Conservation (phyloP, 1,140 invertebrate genomes). For the Schmidtea mediterranea region DNA sequence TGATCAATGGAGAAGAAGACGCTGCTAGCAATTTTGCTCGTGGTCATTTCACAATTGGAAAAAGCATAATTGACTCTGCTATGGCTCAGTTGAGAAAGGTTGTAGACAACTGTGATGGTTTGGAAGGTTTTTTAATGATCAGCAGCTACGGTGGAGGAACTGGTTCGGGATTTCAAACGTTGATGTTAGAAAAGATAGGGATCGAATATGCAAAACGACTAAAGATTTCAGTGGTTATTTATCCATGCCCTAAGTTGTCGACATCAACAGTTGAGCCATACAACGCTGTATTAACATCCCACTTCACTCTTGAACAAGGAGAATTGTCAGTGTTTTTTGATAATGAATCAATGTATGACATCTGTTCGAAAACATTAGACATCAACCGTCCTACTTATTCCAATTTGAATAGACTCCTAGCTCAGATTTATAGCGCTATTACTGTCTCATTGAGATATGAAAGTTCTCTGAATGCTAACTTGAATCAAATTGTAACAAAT, state of each 20-base stretch:
- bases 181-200: slow-evolving; percentile 53
- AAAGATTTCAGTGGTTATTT: slow-evolving; percentile 13
- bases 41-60: slow-evolving; percentile 34
- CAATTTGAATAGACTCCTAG: slow-evolving; percentile 38
- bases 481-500: slow-evolving; percentile 30
- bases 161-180: slow-evolving; percentile 51
- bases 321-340: too few relatives aligned
- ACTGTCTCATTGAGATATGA: background rate
- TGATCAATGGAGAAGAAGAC: slow-evolving; percentile 18
- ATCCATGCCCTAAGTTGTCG: slow-evolving; percentile 9
- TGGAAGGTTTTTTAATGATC: slow-evolving; percentile 2
- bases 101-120: background rate
- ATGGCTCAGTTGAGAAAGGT: slow-evolving; percentile 7
- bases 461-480: slow-evolving; percentile 23
- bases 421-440: background rate
- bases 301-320: too few relatives aligned
- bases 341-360: too few relatives aligned
- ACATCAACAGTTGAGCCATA: slow-evolving; percentile 9
- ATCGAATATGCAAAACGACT: slow-evolving; percentile 46
- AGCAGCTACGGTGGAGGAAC: slow-evolving; percentile 35
- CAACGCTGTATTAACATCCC: too few relatives aligned
- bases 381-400: slow-evolving; percentile 14
- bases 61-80: slow-evolving; percentile 25
- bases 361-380: slow-evolving; percentile 13
- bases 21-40: slow-evolving; percentile 11